Percentiles rank a stretch among this genome's conserved stretches.
These are phyloP conservation scores for Drosophila aff. DNA, from an alignment of 1,140 invertebrate species.

Conservation along the genomic window DNA sequence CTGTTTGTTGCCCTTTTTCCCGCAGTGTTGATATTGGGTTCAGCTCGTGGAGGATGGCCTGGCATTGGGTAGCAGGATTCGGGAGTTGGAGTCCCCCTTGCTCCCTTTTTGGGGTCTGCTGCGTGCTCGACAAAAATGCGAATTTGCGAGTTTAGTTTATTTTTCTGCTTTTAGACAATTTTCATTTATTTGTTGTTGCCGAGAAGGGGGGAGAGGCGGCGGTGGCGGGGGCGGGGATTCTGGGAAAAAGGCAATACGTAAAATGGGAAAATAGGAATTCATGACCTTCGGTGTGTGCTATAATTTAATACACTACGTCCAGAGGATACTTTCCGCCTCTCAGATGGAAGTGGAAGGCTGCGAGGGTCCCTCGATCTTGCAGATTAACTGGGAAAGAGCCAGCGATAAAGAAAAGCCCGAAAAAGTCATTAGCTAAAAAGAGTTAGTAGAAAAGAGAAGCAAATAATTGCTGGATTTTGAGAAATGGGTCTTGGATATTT, in stretches of 20 bases:
- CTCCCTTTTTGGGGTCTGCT: slow-evolving; percentile 66
- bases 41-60: slow-evolving; percentile 33
- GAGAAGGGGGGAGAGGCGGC: neutral
- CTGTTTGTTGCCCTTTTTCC: slow-evolving; percentile 70
- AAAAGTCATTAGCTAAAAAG: slow-evolving; percentile 42
- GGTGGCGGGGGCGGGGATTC: neutral
- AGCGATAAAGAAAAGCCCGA: slow-evolving; percentile 13
- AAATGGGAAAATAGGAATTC: slow-evolving; percentile 82
- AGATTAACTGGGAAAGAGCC: slow-evolving; percentile 24
- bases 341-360: slow-evolving; percentile 5
- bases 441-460: slow-evolving; percentile 2
- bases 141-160: slow-evolving; percentile 85
- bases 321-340: slow-evolving; percentile 51
- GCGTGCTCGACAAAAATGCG: slow-evolving; percentile 79
- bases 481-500: neutral
- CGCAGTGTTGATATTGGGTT: slow-evolving; percentile 62
- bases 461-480: slow-evolving; percentile 2
- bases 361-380: slow-evolving; percentile 5
- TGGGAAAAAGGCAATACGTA: slow-evolving; percentile 74
- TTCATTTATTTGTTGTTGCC: slow-evolving; percentile 78
- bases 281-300: slow-evolving; percentile 81
- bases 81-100: slow-evolving; percentile 30
- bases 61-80: slow-evolving; percentile 37
- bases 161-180: slow-evolving; percentile 84
- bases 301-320: slow-evolving; percentile 77